Conservation (phyloP, 2,113 vertebrate species). For the Amblyopsis rosae region DNA sequence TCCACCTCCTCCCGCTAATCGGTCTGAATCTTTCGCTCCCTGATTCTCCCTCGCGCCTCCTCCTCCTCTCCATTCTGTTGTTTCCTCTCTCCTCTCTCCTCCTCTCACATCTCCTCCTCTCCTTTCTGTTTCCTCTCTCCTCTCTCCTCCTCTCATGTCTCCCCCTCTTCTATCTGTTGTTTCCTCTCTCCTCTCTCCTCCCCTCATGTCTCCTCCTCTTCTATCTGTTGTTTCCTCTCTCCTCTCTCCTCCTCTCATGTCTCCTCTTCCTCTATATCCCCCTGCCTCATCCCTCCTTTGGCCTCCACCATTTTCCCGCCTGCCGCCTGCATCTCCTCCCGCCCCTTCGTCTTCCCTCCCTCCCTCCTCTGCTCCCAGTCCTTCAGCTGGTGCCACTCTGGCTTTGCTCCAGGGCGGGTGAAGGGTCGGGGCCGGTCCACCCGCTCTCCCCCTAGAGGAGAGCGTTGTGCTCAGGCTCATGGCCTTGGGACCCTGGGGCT, state of each 20-base stretch:
- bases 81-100: conserved; percentile 41
- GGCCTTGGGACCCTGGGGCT: conserved; percentile 28
- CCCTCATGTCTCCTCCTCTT: neutral
- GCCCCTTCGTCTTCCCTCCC: neutral
- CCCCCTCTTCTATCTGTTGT: conserved; percentile 37
- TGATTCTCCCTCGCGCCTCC: neutral
- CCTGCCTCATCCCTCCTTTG: neutral
- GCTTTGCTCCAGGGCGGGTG: conserved; percentile 84
- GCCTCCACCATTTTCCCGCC: neutral
- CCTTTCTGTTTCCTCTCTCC: neutral
- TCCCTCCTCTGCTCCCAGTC: conserved; percentile 2
- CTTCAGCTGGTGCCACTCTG: conserved; percentile 81
- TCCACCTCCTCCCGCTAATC: conserved; percentile 22
- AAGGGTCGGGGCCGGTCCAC: conserved; percentile 61
- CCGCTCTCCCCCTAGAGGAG: conserved; percentile 41
- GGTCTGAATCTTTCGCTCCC: conserved; percentile 21
- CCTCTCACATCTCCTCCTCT: neutral
- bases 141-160: conserved; percentile 12
- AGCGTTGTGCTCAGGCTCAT: conserved; percentile 70
- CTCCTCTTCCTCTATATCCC: neutral
- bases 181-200: conserved; percentile 1
- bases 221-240: conserved; percentile 29
- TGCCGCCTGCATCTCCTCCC: neutral
- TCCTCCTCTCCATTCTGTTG: conserved; percentile 3
- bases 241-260: conserved; percentile 36